Evolutionary conservation across 2,888 invertebrate genomes (phyloP), one percentile per base, ranked within the genome.

Genomic region (Mystacides longicornis): DNA sequence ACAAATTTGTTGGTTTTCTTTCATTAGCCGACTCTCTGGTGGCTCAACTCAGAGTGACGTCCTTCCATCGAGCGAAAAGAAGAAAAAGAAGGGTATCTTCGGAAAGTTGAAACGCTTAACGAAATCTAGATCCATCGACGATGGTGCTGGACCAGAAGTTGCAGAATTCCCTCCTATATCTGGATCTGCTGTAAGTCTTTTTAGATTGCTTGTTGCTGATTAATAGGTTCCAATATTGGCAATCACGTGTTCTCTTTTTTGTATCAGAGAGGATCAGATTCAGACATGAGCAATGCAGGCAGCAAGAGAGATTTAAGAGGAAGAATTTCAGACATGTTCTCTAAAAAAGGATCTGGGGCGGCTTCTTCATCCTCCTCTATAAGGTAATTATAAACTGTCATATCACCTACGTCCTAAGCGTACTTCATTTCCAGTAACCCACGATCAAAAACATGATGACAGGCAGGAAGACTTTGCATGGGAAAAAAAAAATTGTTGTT

Each of bases 1-100:
- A n/a, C n/a, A n/a, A n/a, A n/a, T n/a, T n/a, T n/a, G n/a, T n/a
- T n/a, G n/a, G n/a, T n/a, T n/a, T n/a, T n/a, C n/a, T n/a, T n/a
- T n/a, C n/a, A n/a, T n/a, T n/a, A 83, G 89, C 64, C 84, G 90
- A 43, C 72, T 92, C 63, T 93, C 92, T 1, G 87, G 86, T 45
- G 89, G 89, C 11, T 93, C 92, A 1, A 88, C 87, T 0, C 89
- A 91, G 69, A 91, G 92, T 69, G 93, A 92, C 65, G 80, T 83
- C 62, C 70, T 86, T 55, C 82, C 86, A 2, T 72, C 73, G 1
- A 77, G 83, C 27, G 85, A 89, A 55, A 90, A 89, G 68, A 88
- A 89, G 72, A 85, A 87, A 71, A 83, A 83, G 67, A 87, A 87
- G 70, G 81, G 90, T 50, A 72, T 93, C 31, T 88, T 92, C 67